Evolutionary conservation across 1,140 invertebrate species (phyloP).

Genomic region (Pomacea maculata): DNA sequence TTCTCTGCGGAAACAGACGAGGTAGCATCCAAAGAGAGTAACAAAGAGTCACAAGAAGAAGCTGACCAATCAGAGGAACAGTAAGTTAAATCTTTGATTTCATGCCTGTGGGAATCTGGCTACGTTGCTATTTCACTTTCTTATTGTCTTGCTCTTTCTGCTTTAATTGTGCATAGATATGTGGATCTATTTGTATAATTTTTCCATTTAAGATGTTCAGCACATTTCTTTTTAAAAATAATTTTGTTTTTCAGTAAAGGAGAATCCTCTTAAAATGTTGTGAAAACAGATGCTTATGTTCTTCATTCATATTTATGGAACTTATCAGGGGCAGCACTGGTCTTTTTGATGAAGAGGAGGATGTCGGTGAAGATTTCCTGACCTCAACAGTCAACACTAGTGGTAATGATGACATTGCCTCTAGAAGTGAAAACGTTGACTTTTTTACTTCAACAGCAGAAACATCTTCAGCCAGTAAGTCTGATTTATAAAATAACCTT

Average conservation of each 20-base stretch:
- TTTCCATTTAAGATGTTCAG: neutral
- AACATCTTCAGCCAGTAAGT: neutral
- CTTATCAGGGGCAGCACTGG: neutral
- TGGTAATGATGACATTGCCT: neutral
- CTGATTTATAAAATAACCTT: neutral
- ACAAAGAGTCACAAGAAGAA: neutral
- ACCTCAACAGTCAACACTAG: neutral
- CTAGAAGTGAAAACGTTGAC: neutral
- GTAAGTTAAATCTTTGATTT: too few species aligned
- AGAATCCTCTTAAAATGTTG: too few species aligned
- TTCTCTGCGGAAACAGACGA: neutral
- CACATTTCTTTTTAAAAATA: neutral
- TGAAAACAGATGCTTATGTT: too few species aligned
- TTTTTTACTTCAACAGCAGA: constrained; percentile 4
- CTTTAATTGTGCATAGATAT: too few species aligned
- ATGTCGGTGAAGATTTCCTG: constrained; percentile 14
- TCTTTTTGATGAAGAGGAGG: constrained; percentile 22
- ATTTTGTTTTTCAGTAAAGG: too few species aligned
- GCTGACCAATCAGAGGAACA: too few species aligned
- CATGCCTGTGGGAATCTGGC: too few species aligned
- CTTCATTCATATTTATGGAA: neutral
- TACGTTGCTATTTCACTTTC: too few species aligned
- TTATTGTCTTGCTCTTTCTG: too few species aligned
- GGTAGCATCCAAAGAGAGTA: neutral
- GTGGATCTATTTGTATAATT: neutral